Conservation (phyloP, 1,140 invertebrate genomes). For the Drosophila lacertosa region DNA sequence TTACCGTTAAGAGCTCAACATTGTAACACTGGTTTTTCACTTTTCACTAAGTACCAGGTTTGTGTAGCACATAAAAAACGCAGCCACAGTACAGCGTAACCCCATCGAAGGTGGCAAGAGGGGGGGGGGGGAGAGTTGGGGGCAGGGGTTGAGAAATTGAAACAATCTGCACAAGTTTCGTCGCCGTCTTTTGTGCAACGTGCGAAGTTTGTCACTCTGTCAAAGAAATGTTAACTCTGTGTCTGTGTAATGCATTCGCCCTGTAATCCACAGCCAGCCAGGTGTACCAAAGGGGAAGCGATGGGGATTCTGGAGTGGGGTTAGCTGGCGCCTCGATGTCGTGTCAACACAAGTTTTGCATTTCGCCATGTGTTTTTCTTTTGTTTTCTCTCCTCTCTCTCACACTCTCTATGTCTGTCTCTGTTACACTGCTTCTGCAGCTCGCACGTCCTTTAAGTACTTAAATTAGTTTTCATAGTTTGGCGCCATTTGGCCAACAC, state of each 20-base stretch:
- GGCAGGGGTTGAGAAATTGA: slow-evolving; percentile 5
- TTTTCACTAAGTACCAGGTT: slow-evolving; percentile 78
- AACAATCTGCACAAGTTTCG: slow-evolving; percentile 73
- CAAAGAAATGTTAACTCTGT: slow-evolving; percentile 62
- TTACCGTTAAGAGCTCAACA: slow-evolving; percentile 78
- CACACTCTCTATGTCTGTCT: background rate
- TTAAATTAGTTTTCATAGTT: slow-evolving; percentile 81
- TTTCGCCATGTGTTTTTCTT: slow-evolving; percentile 72
- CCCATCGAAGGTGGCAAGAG: background rate
- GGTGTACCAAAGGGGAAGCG: background rate
- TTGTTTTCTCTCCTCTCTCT: slow-evolving; percentile 27
- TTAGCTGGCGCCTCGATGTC: slow-evolving; percentile 42
- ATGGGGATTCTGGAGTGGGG: background rate
- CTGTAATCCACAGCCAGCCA: slow-evolving; percentile 46
- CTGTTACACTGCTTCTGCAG: slow-evolving; percentile 13
- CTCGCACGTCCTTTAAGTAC: slow-evolving; percentile 55
- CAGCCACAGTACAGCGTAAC: slow-evolving; percentile 3
- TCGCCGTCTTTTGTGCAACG: slow-evolving; percentile 68
- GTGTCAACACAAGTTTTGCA: slow-evolving; percentile 79
- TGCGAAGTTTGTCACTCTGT: slow-evolving; percentile 78
- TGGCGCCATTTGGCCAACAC: slow-evolving; percentile 48
- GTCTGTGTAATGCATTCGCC: slow-evolving; percentile 52
- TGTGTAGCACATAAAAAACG: slow-evolving; percentile 75
- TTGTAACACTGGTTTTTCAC: slow-evolving; percentile 80
- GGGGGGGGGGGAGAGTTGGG: background rate